Base-by-base conservation (phyloP, 2,888 invertebrate genomes). In the Leptinotarsa juncta region DNA sequence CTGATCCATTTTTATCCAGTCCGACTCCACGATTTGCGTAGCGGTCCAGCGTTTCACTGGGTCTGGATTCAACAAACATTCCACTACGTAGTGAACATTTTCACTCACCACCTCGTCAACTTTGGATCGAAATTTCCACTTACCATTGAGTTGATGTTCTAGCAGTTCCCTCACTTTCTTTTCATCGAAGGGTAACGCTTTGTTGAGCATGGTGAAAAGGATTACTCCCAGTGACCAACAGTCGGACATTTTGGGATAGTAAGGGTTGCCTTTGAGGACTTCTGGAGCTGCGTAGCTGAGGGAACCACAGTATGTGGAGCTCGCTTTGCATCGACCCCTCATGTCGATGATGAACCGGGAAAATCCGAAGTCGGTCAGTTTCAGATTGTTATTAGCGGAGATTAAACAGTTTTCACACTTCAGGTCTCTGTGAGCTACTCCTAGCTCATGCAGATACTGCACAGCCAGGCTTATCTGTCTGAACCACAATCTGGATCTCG, bases 241-340 rank as follows among this genome's bases (percentile, higher is more conserved):
- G 84, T 96, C 96, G 1, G 93, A 90, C 69, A 90, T 82, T 86
- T 93, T 93, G 0, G 94, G 93, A 82, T 93, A 89, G 83, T 94
- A 94, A 0, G 94, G 93, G 23, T 90, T 89, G 0, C 94, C 95
- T 85, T 89, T 91, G 71, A 96, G 88, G 77, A 97, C 93, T 88
- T 97, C 96, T 0, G 96, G 96, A 0, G 96, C 94, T 0, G 95
- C 96, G 85, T 97, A 96, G 15, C 95, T 95, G n/a, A 96, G 88
- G 16, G 95, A 95, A 0, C 96, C 96, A 84, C 96, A 96, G 84
- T 94, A 96, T 0, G 96, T 96, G 83, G 93, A 92, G 80, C 95
- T 95, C 67, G 93, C 84, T 32, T 78, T 18, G 7, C 93, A 85
- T 77, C 81, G 82, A 2, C 82, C 84, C 32, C 76, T 76, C 10